Evolutionary conservation across 2,797 vertebrate genomes (phyloP).

Genomic region (Artibeus lituratus): DNA sequence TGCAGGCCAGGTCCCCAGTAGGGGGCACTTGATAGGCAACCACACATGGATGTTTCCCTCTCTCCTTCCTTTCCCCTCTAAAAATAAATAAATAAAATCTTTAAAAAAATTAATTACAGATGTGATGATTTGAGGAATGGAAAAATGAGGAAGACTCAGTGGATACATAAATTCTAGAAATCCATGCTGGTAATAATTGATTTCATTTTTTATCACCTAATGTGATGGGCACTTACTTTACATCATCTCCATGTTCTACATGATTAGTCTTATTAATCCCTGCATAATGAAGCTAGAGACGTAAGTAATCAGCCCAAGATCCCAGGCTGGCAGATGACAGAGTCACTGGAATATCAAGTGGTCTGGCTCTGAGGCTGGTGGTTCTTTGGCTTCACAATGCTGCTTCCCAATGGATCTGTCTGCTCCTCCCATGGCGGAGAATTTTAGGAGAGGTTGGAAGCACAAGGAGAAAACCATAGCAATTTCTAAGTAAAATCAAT

Average conservation of each 20-base stretch:
- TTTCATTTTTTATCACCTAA: neutral
- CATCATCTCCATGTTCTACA: neutral
- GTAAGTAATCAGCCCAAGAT: neutral
- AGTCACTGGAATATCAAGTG: neutral
- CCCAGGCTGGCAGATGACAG: neutral
- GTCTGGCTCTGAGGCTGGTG: neutral
- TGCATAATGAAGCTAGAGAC: neutral
- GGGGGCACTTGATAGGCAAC: no score
- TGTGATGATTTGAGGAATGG: slow-evolving; percentile 7
- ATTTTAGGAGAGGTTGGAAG: neutral
- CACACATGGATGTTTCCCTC: no score
- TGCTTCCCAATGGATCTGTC: neutral
- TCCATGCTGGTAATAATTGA: neutral
- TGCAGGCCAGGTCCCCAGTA: no score
- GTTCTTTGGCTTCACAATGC: neutral
- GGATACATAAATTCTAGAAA: neutral
- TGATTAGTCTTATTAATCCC: neutral
- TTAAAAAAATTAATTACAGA: neutral
- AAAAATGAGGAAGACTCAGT: neutral
- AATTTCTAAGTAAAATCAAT: neutral
- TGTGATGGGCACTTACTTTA: neutral
- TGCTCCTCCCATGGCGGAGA: neutral
- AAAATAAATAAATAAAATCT: no score
- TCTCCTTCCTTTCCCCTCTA: no score
- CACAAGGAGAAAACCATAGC: neutral